phyloP scores from a whole-genome alignment of 2,113 vertebrate species.

The Microcebus tavaratra region DNA sequence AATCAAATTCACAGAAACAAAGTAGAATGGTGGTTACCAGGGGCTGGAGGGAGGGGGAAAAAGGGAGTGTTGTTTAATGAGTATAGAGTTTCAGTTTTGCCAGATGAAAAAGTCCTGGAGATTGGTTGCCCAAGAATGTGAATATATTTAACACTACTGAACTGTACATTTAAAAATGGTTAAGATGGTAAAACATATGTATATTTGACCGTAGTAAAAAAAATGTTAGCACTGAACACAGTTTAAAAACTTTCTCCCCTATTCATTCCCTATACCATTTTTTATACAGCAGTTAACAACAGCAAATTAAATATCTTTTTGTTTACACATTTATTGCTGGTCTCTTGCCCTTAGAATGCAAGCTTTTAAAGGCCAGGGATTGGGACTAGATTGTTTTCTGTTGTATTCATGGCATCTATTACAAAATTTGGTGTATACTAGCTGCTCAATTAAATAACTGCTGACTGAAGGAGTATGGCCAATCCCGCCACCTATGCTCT shows the following conservation, averaged over 20 bases:
- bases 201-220: not conserved
- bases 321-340: not conserved
- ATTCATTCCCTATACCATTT: not conserved
- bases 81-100: not conserved
- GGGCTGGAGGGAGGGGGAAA: fast-evolving
- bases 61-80: not conserved
- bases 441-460: not conserved
- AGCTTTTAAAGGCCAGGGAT: not conserved
- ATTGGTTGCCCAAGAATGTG: not conserved
- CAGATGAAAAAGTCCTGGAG: not conserved
- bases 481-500: not conserved
- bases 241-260: not conserved
- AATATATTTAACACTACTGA: not conserved
- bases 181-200: not conserved
- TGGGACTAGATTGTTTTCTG: not conserved
- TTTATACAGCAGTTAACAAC: not conserved
- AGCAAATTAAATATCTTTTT: not conserved
- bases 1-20: not conserved
- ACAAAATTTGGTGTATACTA: not conserved
- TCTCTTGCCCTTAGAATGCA: not conserved
- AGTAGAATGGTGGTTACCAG: not conserved
- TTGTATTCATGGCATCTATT: not conserved
- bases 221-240: not conserved
- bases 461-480: not conserved
- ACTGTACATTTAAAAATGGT: not conserved